Evolutionary conservation across 2,113 vertebrate genomes (phyloP).

Genomic region (Axis porcinus): DNA sequence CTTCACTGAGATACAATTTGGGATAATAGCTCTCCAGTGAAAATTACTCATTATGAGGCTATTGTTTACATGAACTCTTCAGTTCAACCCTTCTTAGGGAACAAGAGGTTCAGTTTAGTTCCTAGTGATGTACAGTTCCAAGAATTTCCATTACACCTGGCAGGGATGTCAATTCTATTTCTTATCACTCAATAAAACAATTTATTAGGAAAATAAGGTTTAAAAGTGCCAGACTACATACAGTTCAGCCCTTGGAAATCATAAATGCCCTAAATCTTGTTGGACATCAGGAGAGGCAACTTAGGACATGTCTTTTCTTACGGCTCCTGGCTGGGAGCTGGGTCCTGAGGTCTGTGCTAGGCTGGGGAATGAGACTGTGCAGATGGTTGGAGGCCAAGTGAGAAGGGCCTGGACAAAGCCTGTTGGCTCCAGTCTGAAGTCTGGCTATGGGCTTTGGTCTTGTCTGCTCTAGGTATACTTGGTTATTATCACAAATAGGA

Average conservation of each 20-base stretch:
- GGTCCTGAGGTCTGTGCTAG: background rate
- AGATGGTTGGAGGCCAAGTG: background rate
- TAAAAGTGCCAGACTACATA: constrained; percentile 64
- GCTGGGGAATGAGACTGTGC: fast-evolving
- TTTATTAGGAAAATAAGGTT: constrained; percentile 67
- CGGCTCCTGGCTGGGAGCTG: background rate
- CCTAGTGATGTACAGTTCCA: constrained; percentile 50
- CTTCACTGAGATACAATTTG: constrained; percentile 31
- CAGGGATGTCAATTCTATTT: constrained; percentile 66
- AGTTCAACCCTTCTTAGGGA: constrained; percentile 31
- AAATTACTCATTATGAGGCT: constrained; percentile 63
- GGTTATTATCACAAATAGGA: background rate
- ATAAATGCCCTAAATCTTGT: constrained; percentile 55
- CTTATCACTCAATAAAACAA: constrained; percentile 76
- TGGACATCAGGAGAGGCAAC: constrained; percentile 43
- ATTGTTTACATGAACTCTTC: constrained; percentile 56
- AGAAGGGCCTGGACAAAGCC: background rate
- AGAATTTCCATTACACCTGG: constrained; percentile 74
- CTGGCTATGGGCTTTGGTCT: fast-evolving
- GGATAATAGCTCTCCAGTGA: constrained; percentile 55
- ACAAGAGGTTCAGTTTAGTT: constrained; percentile 34
- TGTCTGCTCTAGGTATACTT: background rate
- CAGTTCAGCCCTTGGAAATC: constrained; percentile 29
- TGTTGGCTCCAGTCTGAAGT: background rate
- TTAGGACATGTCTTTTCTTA: constrained; percentile 23